A percentile compares a stretch with the other conserved stretches of the same genome.
Conservation (phyloP, 2,888 invertebrate species). For the Apamea epomidion region DNA sequence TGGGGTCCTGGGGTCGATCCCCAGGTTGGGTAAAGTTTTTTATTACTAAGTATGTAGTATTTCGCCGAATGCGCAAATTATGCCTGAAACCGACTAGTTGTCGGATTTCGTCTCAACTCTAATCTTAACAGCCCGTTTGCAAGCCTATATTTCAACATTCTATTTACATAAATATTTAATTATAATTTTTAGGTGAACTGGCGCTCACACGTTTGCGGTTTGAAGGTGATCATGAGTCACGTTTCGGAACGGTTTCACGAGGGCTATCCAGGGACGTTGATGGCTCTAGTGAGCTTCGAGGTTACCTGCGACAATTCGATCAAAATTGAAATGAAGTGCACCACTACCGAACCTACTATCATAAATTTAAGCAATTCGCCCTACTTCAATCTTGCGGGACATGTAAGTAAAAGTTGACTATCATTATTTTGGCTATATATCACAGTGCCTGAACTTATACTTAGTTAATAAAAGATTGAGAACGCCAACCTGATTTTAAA, state of each 20-base stretch:
- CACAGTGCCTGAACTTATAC: not conserved
- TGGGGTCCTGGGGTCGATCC: not conserved
- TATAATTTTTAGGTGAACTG: conserved; percentile 90
- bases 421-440: not conserved
- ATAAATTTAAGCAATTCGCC: conserved; percentile 97
- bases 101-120: not conserved
- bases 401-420: conserved; percentile 88
- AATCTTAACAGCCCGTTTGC: not conserved
- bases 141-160: not conserved
- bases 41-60: not conserved
- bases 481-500: not conserved
- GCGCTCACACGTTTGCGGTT: conserved; percentile 91
- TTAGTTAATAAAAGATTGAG: not conserved
- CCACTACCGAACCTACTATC: conserved; percentile 94
- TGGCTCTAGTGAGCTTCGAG: conserved; percentile 93
- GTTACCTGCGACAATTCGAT: conserved; percentile 94
- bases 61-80: not conserved
- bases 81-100: not conserved
- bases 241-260: conserved; percentile 95
- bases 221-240: conserved; percentile 93
- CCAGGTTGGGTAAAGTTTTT: not conserved
- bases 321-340: conserved; percentile 93
- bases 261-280: conserved; percentile 96
- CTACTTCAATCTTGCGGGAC: conserved; percentile 98
- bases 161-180: not conserved